These are phyloP conservation scores for Arremon brunneinucha DNA, from an alignment of 2,797 vertebrate species.

Conservation along the genomic window DNA sequence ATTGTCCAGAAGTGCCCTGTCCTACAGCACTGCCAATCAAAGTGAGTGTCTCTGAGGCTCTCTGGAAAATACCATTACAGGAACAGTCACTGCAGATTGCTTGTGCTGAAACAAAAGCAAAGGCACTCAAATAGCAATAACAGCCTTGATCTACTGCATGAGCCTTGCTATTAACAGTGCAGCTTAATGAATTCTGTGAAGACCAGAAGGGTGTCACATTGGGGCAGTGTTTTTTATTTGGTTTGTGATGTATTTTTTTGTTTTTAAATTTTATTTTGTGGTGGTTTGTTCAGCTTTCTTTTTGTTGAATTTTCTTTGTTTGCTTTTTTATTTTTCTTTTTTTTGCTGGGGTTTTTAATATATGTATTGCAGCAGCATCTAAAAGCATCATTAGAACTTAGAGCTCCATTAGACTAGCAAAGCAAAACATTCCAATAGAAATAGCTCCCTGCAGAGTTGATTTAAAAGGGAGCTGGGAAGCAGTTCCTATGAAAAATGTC, in stretches of 20 bases:
- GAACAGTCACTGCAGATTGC: not conserved
- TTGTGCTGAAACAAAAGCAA: not conserved
- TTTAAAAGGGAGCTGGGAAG: not conserved
- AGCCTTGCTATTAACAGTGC: not conserved
- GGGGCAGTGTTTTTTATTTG: rapidly evolving
- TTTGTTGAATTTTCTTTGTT: not conserved
- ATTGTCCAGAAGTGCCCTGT: not conserved
- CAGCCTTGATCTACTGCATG: not conserved
- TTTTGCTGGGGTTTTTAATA: not conserved
- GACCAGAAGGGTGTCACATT: rapidly evolving
- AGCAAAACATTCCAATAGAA: not conserved
- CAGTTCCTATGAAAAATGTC: not conserved
- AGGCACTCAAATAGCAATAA: not conserved
- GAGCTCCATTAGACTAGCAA: not conserved
- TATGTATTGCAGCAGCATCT: not conserved
- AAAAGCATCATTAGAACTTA: not conserved
- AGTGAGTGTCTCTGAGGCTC: not conserved
- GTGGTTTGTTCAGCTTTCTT: not conserved
- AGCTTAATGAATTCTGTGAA: not conserved
- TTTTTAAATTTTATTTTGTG: no score
- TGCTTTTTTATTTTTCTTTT: not conserved
- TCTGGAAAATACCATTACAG: not conserved
- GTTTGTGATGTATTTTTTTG: rapidly evolving
- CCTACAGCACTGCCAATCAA: not conserved
- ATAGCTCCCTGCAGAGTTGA: not conserved